These are phyloP conservation scores for Epinotia demarniana DNA, from an alignment of 2,888 invertebrate species.

Conservation along the genomic window DNA sequence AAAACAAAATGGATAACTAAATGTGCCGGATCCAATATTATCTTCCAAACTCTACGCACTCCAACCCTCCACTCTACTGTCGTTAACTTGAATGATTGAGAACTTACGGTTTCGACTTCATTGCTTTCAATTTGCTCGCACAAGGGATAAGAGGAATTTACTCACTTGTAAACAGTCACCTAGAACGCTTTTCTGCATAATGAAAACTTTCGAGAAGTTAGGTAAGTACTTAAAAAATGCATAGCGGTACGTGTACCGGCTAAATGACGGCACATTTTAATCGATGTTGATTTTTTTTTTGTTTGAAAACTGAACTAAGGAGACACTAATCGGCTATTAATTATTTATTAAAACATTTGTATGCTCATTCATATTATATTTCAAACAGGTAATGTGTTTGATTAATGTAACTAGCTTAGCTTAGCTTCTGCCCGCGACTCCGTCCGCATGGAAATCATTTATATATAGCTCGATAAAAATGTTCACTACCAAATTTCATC, in stretches of 20 bases:
- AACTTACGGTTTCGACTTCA: constrained; percentile 83
- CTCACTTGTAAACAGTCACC: constrained; percentile 4
- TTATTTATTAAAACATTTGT: no score
- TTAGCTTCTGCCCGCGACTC: no score
- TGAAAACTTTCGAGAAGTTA: background rate
- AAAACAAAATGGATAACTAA: background rate
- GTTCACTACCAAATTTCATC: no score
- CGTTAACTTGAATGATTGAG: constrained; percentile 83
- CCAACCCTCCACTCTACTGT: constrained; percentile 72
- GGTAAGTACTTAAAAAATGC: background rate
- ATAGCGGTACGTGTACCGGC: background rate
- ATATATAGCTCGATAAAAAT: no score
- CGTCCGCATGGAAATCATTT: no score
- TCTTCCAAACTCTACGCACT: constrained; percentile 43
- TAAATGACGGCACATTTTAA: no score
- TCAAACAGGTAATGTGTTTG: no score
- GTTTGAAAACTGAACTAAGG: no score
- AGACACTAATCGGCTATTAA: no score
- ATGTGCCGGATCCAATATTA: constrained; percentile 53
- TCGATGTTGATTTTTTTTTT: no score
- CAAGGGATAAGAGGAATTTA: constrained; percentile 54
- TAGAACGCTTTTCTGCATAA: background rate
- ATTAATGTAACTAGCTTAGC: no score
- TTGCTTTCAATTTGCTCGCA: constrained; percentile 80
- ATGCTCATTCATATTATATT: no score